Evolutionary conservation across 2,888 invertebrate species (phyloP).

Genomic region (Oeneis ivallda): DNA sequence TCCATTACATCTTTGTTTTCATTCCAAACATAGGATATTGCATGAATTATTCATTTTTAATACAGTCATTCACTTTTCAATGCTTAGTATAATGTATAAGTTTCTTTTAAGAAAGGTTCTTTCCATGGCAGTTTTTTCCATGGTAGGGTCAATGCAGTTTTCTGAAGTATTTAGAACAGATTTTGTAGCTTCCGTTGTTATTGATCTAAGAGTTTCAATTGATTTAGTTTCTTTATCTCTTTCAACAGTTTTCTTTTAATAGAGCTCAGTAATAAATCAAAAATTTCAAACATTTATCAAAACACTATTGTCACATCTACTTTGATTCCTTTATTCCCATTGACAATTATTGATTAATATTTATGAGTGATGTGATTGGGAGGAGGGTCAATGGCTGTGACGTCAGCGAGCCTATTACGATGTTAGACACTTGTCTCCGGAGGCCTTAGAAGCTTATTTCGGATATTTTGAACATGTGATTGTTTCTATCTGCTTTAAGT

Average conservation of each 20-base stretch:
- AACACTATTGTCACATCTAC: conserved; percentile 6
- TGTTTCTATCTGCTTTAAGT: conserved; percentile 9
- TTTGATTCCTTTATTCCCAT: conserved; percentile 22
- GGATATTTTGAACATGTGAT: conserved; percentile 35
- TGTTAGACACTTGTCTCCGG: conserved; percentile 40
- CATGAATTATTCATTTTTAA: conserved; percentile 6
- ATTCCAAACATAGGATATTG: conserved; percentile 14
- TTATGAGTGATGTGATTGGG: conserved; percentile 33
- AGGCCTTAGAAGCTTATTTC: conserved; percentile 45
- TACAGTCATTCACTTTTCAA: neutral
- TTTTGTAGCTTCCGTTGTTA: neutral
- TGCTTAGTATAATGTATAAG: neutral
- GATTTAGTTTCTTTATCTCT: neutral
- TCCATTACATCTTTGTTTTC: conserved; percentile 26
- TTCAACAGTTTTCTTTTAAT: neutral
- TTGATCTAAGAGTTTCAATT: neutral
- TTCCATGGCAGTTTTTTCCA: neutral
- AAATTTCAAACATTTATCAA: neutral
- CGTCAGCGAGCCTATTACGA: conserved; percentile 49
- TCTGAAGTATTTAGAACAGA: too few relatives aligned
- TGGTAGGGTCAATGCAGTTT: neutral
- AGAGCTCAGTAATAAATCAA: neutral
- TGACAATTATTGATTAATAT: conserved; percentile 20
- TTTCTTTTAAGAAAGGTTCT: neutral
- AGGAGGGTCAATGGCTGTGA: conserved; percentile 57